Evolutionary conservation across 2,888 invertebrate species (phyloP), one percentile per base, ranked within the genome.

Genomic region (Eudemis profundana): DNA sequence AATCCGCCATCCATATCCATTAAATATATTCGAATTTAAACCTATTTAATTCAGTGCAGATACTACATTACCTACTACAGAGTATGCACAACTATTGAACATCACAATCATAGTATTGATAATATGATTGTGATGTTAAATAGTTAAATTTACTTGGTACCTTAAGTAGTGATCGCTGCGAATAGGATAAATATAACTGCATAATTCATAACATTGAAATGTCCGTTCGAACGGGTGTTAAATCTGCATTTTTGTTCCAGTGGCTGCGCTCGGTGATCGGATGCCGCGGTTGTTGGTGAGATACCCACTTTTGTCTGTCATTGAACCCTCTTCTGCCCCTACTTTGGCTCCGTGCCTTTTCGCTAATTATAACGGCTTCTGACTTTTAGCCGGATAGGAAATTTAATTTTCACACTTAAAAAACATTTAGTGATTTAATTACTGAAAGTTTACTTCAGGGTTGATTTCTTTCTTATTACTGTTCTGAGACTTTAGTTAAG

Each of bases 321-420:
- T 60, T 74, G 69, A 72, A 72, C 75, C 70, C 74, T 78, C 72
- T 74, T 71, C 75, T 66, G 71, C 71, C 67, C 71, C 72, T 71
- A 75, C 73, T 77, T 81, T 83, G 81, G 81, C 80, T 77, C 76
- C 51, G 73, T 81, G 82, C 83, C 81, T 73, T 71, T 68, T 72
- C 68, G 71, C 77, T 83, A 81, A 83, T 83, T 83, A 81, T 74
- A 70, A 57, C 67, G 44, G 62, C 44, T 67, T 59, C 51, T 44
- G 51, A 62, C 60, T 65, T 57, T 59, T 62, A 38, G 36, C 21
- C 53, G 46, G 64, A 57, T 44, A 61, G 4, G 47, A 33, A 57
- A 57, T 59, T 27, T 27, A 60, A 17, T 49, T 60, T 49, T 60
- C 38, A 60, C 60, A 40, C 49, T 60, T 19, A 38, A 33, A 54